Conservation (phyloP, 2,888 invertebrate species). For the Rhamphomyia laevipes region DNA sequence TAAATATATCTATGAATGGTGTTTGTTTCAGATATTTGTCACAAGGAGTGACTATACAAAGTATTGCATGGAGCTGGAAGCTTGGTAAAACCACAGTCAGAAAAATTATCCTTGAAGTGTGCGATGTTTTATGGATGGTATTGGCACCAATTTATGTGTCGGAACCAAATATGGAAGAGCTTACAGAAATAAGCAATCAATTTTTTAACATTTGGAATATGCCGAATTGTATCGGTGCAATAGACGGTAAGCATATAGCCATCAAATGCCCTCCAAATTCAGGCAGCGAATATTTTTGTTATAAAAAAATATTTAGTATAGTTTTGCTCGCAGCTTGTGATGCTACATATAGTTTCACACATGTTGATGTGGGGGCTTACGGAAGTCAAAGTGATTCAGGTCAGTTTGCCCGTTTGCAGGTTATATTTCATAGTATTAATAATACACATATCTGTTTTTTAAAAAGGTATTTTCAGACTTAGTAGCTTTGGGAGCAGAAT, state of each 20-base stretch:
- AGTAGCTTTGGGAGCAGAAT: neutral
- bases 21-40: no score
- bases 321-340: conserved; percentile 22
- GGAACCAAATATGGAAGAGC: conserved; percentile 3
- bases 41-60: no score
- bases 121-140: conserved; percentile 6
- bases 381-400: conserved; percentile 19
- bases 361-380: conserved; percentile 23
- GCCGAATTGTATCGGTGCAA: conserved; percentile 19
- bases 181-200: conserved; percentile 2
- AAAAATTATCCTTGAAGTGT: conserved; percentile 8
- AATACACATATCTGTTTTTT: no score
- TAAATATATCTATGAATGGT: no score
- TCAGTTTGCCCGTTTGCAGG: no score
- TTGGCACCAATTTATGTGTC: conserved; percentile 1
- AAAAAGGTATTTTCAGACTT: neutral
- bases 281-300: conserved; percentile 22
- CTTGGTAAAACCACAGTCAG: conserved; percentile 9
- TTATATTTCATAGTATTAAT: neutral
- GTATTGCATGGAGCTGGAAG: no score
- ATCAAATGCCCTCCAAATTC: conserved; percentile 19
- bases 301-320: conserved; percentile 23
- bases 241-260: conserved; percentile 21
- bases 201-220: conserved; percentile 14
- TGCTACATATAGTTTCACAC: conserved; percentile 22